A percentile compares a stretch with the other conserved stretches of the same genome.
Evolutionary conservation across 2,113 vertebrate genomes (phyloP).

Genomic region (Malaclemys terrapin): DNA sequence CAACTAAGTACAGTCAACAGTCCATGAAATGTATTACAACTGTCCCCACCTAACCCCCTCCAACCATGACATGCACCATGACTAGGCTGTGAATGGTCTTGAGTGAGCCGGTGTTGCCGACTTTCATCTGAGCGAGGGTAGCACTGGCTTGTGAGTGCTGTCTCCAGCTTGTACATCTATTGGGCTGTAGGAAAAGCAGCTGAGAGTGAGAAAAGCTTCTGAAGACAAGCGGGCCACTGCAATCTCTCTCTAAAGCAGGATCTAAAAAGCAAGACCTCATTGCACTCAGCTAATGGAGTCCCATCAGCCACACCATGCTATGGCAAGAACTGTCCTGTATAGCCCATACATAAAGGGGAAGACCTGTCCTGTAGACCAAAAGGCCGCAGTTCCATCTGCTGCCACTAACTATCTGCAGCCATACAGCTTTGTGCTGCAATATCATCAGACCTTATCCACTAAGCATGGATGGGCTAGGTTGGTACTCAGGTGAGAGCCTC

Average conservation of each 20-base stretch:
- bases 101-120: background rate
- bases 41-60: background rate
- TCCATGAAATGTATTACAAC: background rate
- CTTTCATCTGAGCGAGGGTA: too few species aligned
- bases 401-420: background rate
- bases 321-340: background rate
- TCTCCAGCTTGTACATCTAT: too few species aligned
- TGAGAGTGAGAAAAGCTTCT: background rate
- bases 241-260: background rate
- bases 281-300: background rate
- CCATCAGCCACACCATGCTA: background rate
- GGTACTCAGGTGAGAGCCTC: background rate
- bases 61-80: background rate
- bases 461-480: background rate
- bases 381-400: background rate
- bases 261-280: background rate
- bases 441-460: too few species aligned
- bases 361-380: background rate
- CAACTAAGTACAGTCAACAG: background rate
- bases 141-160: too few species aligned
- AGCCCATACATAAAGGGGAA: background rate
- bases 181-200: background rate
- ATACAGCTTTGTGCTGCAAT: background rate
- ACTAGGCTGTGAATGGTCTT: too few species aligned
- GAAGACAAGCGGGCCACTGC: background rate